Evolutionary conservation across 2,113 vertebrate genomes (phyloP).

Genomic region (Anseranas semipalmata): DNA sequence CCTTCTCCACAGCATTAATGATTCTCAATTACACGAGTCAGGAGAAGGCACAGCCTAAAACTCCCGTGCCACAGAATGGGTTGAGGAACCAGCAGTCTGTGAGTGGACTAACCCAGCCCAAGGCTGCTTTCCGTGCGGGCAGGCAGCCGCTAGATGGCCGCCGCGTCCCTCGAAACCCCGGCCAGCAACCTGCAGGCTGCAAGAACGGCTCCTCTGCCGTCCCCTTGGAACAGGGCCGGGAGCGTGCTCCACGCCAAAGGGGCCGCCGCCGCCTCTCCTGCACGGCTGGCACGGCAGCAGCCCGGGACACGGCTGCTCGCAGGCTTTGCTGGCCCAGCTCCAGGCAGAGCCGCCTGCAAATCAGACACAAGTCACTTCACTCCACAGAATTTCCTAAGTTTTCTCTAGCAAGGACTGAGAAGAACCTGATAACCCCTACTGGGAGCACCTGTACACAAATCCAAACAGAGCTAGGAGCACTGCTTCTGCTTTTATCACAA

Average conservation of each 20-base stretch:
- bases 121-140: not conserved
- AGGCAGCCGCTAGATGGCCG: not conserved
- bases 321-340: too few relatives aligned
- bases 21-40: rapidly evolving
- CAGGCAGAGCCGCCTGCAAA: not conserved
- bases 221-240: rapidly evolving
- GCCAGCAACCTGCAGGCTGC: not conserved
- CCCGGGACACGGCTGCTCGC: not conserved
- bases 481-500: not conserved
- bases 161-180: not conserved
- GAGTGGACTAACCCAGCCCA: rapidly evolving
- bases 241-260: rapidly evolving
- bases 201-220: too few relatives aligned
- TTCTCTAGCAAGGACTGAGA: not conserved
- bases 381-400: not conserved
- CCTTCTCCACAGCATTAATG: not conserved
- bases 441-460: not conserved
- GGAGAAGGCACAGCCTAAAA: not conserved
- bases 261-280: rapidly evolving
- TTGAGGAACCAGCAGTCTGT: rapidly evolving
- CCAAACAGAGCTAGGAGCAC: not conserved
- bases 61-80: rapidly evolving
- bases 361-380: not conserved
- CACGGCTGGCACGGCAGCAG: rapidly evolving
- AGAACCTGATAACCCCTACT: not conserved